These are phyloP conservation scores for Alosa alosa DNA, from an alignment of 2,113 vertebrate genomes.

Conservation along the genomic window DNA sequence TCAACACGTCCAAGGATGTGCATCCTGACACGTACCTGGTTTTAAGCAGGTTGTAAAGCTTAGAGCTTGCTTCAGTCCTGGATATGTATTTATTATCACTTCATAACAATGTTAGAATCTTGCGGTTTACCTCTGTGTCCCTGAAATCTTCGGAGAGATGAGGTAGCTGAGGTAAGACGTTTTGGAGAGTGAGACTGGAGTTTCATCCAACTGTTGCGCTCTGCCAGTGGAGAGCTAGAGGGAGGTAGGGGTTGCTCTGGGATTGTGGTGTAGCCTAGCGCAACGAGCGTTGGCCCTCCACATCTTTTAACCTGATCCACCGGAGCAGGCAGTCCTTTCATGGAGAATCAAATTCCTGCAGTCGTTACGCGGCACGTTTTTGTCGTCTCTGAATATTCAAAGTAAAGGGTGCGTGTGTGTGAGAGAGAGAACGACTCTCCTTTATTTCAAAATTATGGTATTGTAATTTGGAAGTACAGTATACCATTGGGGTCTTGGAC, in stretches of 20 bases:
- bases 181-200: neutral
- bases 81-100: neutral
- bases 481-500: neutral
- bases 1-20: neutral
- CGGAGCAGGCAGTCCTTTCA: slow-evolving; percentile 5
- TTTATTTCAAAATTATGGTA: neutral
- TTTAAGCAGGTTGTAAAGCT: neutral
- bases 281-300: neutral
- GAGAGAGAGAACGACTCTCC: neutral
- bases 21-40: neutral
- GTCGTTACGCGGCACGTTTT: neutral
- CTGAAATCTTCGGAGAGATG: slow-evolving; percentile 14
- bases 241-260: slow-evolving; percentile 42
- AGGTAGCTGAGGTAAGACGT: neutral
- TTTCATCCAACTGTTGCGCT: neutral
- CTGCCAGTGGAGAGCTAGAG: slow-evolving; percentile 26
- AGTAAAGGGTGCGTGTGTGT: neutral
- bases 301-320: neutral
- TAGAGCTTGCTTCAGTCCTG: neutral
- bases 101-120: neutral
- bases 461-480: neutral
- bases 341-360: neutral
- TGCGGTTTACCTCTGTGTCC: neutral
- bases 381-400: neutral
- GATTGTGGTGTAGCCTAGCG: slow-evolving; percentile 33